These are phyloP conservation scores for Pyrrhosoma nymphula DNA, from an alignment of 2,888 invertebrate genomes.

Conservation along the genomic window DNA sequence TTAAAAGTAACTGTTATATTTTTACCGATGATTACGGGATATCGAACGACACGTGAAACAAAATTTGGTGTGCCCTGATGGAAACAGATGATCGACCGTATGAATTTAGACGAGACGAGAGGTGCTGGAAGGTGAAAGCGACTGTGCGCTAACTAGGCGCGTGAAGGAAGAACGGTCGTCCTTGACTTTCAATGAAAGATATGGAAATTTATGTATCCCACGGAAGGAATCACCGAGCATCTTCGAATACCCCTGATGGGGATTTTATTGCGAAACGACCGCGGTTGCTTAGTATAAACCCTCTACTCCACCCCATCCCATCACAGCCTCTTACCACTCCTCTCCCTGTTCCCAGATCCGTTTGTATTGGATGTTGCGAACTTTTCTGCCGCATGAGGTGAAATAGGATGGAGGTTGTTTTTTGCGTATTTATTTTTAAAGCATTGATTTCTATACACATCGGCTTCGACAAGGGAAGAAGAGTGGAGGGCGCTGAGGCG, in stretches of 20 bases:
- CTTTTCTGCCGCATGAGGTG: background rate
- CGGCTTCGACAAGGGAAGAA: background rate
- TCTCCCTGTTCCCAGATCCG: no score
- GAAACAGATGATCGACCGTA: no score
- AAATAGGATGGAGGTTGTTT: background rate
- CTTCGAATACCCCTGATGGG: background rate
- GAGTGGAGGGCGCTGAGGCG: no score
- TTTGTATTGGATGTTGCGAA: no score
- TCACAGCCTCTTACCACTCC: no score
- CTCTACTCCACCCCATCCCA: background rate
- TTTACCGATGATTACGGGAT: no score
- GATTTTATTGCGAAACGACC: background rate
- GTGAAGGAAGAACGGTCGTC: background rate
- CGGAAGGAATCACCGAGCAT: background rate
- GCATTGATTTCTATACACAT: conserved; percentile 18
- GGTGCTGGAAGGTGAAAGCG: no score
- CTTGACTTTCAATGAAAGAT: background rate
- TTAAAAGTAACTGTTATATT: no score
- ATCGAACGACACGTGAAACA: no score
- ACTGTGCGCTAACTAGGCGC: background rate
- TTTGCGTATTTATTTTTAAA: background rate
- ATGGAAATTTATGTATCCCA: background rate
- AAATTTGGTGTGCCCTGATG: no score
- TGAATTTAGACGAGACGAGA: no score
- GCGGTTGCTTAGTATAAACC: background rate